Percentiles rank a stretch among this genome's conserved stretches.
These are phyloP conservation scores for Okamejei kenojei DNA, from an alignment of 2,797 vertebrate genomes.

Conservation along the genomic window DNA sequence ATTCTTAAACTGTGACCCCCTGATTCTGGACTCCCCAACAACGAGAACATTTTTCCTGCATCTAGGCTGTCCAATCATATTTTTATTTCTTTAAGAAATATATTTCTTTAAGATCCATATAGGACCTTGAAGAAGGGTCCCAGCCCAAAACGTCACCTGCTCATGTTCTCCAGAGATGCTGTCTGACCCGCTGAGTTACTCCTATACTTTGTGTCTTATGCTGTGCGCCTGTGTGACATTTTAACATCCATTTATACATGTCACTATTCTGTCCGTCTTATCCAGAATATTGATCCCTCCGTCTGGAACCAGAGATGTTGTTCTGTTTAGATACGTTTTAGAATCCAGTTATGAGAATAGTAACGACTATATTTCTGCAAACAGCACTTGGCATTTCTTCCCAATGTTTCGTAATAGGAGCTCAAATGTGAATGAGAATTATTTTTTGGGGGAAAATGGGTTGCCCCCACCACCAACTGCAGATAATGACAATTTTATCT, in stretches of 20 bases:
- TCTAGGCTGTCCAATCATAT: too few species aligned
- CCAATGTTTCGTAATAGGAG: neutral
- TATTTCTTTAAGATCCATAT: too few species aligned
- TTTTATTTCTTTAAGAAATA: too few species aligned
- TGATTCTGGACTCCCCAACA: too few species aligned
- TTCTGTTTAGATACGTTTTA: neutral
- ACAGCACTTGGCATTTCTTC: neutral
- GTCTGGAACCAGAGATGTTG: neutral
- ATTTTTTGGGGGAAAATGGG: neutral
- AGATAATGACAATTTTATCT: neutral
- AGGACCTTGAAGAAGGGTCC: too few species aligned
- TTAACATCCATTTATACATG: neutral
- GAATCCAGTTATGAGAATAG: neutral
- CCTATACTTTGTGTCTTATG: too few species aligned
- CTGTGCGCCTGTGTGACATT: neutral
- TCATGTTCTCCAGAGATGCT: too few species aligned
- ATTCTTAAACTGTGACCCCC: too few species aligned
- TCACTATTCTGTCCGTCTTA: neutral
- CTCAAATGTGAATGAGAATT: neutral
- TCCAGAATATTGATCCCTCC: neutral
- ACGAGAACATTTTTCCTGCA: too few species aligned
- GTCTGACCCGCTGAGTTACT: too few species aligned
- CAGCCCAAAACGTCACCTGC: too few species aligned
- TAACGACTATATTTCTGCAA: neutral
- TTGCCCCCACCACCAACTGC: neutral